A percentile compares a stretch with the other conserved stretches of the same genome.
These are phyloP conservation scores for Celastrina argiolus DNA, from an alignment of 2,888 invertebrate species.

Conservation along the genomic window DNA sequence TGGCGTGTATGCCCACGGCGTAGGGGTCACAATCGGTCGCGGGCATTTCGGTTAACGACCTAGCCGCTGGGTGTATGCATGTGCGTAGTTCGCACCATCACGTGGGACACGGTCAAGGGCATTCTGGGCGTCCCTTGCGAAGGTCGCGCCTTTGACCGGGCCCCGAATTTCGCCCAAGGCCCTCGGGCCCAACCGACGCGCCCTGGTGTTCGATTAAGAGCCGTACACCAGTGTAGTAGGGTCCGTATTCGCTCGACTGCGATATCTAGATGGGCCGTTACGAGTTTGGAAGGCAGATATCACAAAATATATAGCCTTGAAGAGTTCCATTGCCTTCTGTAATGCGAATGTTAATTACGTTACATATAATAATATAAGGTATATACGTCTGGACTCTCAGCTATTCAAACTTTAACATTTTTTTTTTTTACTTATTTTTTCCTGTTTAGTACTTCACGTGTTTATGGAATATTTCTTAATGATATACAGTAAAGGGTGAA, in stretches of 20 bases:
- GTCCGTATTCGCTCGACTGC: not conserved
- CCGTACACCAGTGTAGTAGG: not conserved
- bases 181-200: not conserved
- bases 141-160: slow-evolving; percentile 42
- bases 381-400: not conserved
- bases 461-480: not conserved
- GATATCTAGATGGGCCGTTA: not conserved
- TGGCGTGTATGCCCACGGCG: slow-evolving; percentile 21
- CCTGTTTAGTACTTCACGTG: not conserved
- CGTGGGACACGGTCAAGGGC: slow-evolving; percentile 45
- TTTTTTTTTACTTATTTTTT: not conserved
- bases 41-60: slow-evolving; percentile 26
- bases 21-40: slow-evolving; percentile 27
- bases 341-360: slow-evolving; percentile 18
- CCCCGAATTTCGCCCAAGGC: slow-evolving; percentile 37
- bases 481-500: not conserved
- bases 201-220: not conserved
- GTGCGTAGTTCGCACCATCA: slow-evolving; percentile 36
- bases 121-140: slow-evolving; percentile 36
- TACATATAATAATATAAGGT: slow-evolving; percentile 7
- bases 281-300: not conserved
- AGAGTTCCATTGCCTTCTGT: slow-evolving; percentile 20
- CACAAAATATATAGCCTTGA: slow-evolving; percentile 22
- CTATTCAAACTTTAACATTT: not conserved
- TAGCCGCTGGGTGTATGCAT: slow-evolving; percentile 28